These are phyloP conservation scores for Xestia rhomboidea DNA, from an alignment of 2,888 invertebrate species.

Conservation along the genomic window DNA sequence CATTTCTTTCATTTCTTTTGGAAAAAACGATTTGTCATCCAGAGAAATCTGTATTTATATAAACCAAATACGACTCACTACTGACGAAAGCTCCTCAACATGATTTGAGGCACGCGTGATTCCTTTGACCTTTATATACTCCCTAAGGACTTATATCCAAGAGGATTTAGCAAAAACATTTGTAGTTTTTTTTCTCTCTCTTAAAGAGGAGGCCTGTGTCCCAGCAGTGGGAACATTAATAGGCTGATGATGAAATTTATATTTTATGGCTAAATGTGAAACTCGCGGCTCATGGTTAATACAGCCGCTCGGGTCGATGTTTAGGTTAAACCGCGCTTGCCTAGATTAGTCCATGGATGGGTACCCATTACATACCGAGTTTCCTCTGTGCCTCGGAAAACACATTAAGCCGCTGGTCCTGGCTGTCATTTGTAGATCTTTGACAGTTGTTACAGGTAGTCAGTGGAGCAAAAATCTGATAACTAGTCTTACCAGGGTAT, in stretches of 20 bases:
- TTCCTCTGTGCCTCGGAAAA: background rate
- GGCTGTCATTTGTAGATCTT: background rate
- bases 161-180: background rate
- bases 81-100: slow-evolving; percentile 11
- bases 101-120: slow-evolving; percentile 14
- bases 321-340: background rate
- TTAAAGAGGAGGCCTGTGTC: too few species aligned
- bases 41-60: background rate
- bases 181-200: too few species aligned
- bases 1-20: background rate
- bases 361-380: background rate
- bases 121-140: slow-evolving; percentile 19
- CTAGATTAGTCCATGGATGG: background rate
- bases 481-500: too few species aligned
- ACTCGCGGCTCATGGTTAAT: background rate
- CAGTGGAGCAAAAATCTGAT: too few species aligned
- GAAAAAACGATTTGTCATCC: background rate
- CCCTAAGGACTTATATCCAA: slow-evolving; percentile 14
- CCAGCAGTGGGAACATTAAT: too few species aligned
- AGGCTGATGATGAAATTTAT: too few species aligned
- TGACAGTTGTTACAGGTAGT: background rate
- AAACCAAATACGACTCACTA: slow-evolving; percentile 13
- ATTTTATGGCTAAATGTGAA: background rate
- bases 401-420: background rate
- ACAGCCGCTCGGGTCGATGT: background rate